Evolutionary conservation across 2,797 vertebrate species (phyloP), one percentile per base, ranked within the genome.

Genomic region (Gallinago nigripennis): DNA sequence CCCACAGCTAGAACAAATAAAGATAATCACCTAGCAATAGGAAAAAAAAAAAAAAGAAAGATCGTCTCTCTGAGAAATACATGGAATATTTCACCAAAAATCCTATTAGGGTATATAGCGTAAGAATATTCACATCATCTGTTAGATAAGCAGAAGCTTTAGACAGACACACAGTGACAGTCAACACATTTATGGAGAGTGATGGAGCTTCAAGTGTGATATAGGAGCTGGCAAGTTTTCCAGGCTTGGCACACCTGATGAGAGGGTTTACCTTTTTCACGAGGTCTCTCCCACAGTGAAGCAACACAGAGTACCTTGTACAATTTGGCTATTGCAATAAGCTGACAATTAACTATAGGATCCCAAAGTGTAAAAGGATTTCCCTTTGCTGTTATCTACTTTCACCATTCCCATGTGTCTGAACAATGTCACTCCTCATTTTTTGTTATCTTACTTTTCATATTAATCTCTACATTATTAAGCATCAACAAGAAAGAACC

Each of bases 1-100:
- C 12, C 9, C 39, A 50, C 31, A 68, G 50, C 25, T 91, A 70
- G 86, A 95, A 87, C 8, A 87, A 90, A 90, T 56, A 31, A 82
- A 56, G 30, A 93, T 77, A 84, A 93, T 37, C 61, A 86, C 39
- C 66, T 68, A 87, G 21, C 13, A 95, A 88, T 12, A 86, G 31
- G 30, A 27, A 25, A 25, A 25, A 23, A 33, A 33, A 33, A 33
- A 31, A 56, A 56, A n/a, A 33, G 6, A 58, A 57, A 70, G 6
- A 58, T 33, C 54, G 73, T 30, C 28, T 80, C 65, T 71, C 56
- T 0, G 23, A 90, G 68, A 95, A 89, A 85, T 63, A 80, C 33
- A 56, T 24, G 23, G 39, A 82, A 88, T 84, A 84, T 66, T 77
- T 96, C 76, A 88, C 48, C 45, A 95, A 95, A 94, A 94, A 86